Evolutionary conservation across 1,140 invertebrate genomes (phyloP), one percentile per base, ranked within the genome.

Genomic region (Geopemphigus sp.): DNA sequence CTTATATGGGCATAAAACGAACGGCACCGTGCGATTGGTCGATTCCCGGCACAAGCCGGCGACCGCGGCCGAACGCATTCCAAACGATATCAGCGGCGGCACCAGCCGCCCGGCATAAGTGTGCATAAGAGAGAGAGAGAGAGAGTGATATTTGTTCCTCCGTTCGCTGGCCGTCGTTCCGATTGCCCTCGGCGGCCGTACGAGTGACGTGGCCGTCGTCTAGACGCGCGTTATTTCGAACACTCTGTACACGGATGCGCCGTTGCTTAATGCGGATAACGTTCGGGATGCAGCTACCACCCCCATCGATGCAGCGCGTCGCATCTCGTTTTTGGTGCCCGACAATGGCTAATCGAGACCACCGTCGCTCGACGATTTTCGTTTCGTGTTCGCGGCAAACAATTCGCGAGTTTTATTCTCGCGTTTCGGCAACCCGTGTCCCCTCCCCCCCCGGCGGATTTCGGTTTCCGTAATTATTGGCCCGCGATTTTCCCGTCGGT

Each of bases 1-100:
- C 90, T 90, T 91, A 91, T 91, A 91, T 91, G 90, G 91, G 89
- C 89, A 91, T 90, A 90, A 90, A 90, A 88, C 88, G 88, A 88
- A 88, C 87, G 84, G 85, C 83, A 86, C 81, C 81, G 83, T 85
- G 84, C 85, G 87, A 91, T 92, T 92, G 91, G 91, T 87, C 83
- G 83, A 86, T 29, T 63, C 68, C 53, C 73, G 73, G 73, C 73
- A 76, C 66, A 68, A 68, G 32, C 74, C 74, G 74, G 74, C 57
- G 74, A 61, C 24, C 74, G 74, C 39, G 22, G 57, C 73, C 73
- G 73, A 76, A 57, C 73, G 54, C 73, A 76, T 76, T 76, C 73
- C 73, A 76, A 32, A 53, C 68, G 47, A 10, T 47, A 45, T 26
- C 74, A 57, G 73, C 47, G 47, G 45, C 73, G 45, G 74, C 74